Percentiles rank a stretch among this genome's conserved stretches.
These are phyloP conservation scores for Nesometra sesokonis DNA, from an alignment of 35 echinoderm and acorn worm genomes.

Conservation along the genomic window DNA sequence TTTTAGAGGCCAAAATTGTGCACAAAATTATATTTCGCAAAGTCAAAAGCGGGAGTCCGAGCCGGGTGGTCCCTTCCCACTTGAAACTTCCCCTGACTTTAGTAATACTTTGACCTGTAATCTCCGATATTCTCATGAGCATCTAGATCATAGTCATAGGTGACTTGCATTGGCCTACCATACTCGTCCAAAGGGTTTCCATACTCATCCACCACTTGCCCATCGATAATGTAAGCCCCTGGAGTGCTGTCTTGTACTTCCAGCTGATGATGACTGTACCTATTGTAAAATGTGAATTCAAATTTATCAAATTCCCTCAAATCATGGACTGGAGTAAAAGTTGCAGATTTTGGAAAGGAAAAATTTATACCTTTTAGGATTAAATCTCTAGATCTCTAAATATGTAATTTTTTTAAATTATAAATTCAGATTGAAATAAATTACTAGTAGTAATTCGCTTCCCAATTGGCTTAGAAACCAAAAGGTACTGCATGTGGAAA, in stretches of 20 bases:
- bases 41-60: not conserved
- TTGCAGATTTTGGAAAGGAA: no score
- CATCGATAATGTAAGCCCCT: slow-evolving; percentile 24
- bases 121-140: slow-evolving; percentile 1
- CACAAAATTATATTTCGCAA: not conserved
- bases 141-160: slow-evolving; percentile 22
- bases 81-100: not conserved
- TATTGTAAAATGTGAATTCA: not conserved
- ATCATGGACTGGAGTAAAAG: no score
- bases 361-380: no score
- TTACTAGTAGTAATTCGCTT: no score
- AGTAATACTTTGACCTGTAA: not conserved
- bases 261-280: slow-evolving; percentile 40
- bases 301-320: not conserved
- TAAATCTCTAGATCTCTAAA: no score
- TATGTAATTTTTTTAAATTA: no score
- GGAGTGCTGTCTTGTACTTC: slow-evolving; percentile 22
- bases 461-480: no score
- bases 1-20: no score
- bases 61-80: not conserved
- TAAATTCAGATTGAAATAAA: no score
- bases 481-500: no score
- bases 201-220: slow-evolving; percentile 58
- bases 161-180: slow-evolving; percentile 29
- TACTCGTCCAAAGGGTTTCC: slow-evolving; percentile 48